Base-by-base conservation (phyloP, 1,140 invertebrate genomes). In the Chironomus tepperi region DNA sequence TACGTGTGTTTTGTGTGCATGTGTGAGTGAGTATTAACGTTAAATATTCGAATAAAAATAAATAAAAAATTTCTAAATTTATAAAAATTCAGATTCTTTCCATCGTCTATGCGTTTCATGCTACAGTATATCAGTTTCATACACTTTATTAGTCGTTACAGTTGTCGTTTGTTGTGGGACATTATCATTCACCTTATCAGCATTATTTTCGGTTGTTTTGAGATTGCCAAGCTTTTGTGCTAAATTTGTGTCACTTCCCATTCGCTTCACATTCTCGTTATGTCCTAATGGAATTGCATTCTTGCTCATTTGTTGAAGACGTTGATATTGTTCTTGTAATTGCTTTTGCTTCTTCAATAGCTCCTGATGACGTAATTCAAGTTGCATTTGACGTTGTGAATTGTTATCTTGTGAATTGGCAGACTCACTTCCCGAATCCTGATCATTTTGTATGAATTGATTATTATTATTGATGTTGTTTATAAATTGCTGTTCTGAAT, bases 81-180 rank as follows among this genome's bases (percentile, higher is more conserved):
- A 70, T 70, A 70, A 21, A 70, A 70, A 70, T 70, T 82, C 79
- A 7, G 81, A 80, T 78, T 82, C 81, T 74, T 78, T 80, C 81
- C 81, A 82, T 76, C 77, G 77, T 75, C 79, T 74, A 77, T 80
- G 79, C 76, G 76, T 78, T 77, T 81, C 81, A 78, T 79, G 81
- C 81, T 82, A 93, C 88, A 95, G 90, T 86, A 95, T 94, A 81
- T 95, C 93, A 78, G 93, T 94, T 84, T 95, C 92, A 82, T 94
- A 94, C 78, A 94, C 88, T 82, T 92, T 91, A 80, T 87, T 90
- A n/a, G 85, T 87, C 76, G 86, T 87, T 73, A 81, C 82, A 73
- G 75, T 74, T 16, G 77, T 34, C 21, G 73, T 16, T n/a, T 10
- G 19, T 65, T 73, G 64, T 76, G 78, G 74, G n/a, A 42, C 77